These are phyloP conservation scores for Eciton burchellii DNA, from an alignment of 1,140 invertebrate species.

Conservation along the genomic window DNA sequence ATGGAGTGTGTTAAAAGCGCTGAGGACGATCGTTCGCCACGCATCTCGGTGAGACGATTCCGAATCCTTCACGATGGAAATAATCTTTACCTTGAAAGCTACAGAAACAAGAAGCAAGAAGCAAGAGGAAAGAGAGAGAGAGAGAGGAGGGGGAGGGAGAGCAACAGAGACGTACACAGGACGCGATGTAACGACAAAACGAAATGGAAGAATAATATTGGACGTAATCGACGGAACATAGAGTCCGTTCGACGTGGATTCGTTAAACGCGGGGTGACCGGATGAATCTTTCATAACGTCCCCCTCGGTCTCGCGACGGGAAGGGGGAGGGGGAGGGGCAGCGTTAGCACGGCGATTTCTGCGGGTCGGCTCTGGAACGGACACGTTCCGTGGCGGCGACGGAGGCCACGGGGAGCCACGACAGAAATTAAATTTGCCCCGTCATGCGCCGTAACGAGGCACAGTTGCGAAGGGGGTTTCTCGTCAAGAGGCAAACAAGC, in stretches of 20 bases:
- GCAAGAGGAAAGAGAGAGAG: background rate
- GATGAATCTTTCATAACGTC: constrained; percentile 34
- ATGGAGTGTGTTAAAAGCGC: background rate
- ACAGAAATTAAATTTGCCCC: constrained; percentile 76
- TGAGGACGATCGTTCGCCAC: constrained; percentile 1
- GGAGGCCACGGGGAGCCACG: constrained; percentile 21
- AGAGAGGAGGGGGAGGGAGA: too few species aligned
- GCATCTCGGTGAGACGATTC: background rate
- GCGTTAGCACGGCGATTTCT: constrained; percentile 20
- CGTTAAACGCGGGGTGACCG: background rate
- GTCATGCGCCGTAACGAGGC: constrained; percentile 68
- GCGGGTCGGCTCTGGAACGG: constrained; percentile 17
- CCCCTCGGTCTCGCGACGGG: background rate
- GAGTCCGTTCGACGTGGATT: too few species aligned
- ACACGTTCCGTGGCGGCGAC: constrained; percentile 44
- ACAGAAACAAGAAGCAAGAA: background rate
- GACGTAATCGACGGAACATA: background rate
- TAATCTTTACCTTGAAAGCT: constrained; percentile 1
- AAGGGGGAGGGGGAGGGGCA: too few species aligned
- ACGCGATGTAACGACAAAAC: too few species aligned
- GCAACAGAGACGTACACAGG: too few species aligned
- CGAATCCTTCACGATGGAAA: constrained; percentile 4
- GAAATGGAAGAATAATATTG: background rate
- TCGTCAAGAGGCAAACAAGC: constrained; percentile 38
- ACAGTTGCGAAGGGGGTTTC: constrained; percentile 60